phyloP scores from a whole-genome alignment of 2,113 vertebrate species.

The Pedetes capensis region DNA sequence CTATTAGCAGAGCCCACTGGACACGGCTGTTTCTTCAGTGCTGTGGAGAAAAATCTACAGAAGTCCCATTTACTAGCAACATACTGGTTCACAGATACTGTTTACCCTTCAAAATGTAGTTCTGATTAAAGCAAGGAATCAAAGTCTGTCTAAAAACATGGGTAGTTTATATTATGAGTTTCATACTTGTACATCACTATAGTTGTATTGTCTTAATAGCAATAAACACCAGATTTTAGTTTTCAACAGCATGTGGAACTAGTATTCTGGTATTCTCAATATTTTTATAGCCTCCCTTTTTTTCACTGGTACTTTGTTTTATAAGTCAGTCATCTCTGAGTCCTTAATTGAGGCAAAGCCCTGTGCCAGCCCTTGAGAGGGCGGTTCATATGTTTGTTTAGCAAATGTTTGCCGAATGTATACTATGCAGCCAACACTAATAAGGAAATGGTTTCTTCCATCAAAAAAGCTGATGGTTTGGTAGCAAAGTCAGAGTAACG shows the following conservation, averaged over 20 bases:
- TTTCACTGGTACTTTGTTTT: constrained; percentile 33
- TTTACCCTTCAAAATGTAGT: constrained; percentile 26
- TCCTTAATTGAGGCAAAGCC: not conserved
- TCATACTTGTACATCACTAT: constrained; percentile 14
- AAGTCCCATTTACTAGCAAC: not conserved
- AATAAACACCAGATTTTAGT: constrained; percentile 53
- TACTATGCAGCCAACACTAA: not conserved
- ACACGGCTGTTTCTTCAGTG: not conserved
- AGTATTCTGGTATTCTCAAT: constrained; percentile 44
- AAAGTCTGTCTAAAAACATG: constrained; percentile 23
- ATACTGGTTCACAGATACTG: constrained; percentile 46
- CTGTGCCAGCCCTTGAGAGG: not conserved
- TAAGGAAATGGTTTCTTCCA: not conserved
- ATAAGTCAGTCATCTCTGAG: constrained; percentile 13
- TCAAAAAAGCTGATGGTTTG: not conserved
- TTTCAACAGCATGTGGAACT: constrained; percentile 53
- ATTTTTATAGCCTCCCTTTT: constrained; percentile 45
- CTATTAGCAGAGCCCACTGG: not conserved
- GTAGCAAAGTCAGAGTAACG: not conserved
- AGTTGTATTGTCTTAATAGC: constrained; percentile 24
- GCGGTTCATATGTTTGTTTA: not conserved
- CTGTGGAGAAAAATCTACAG: not conserved
- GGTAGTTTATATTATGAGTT: not conserved
- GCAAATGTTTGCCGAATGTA: not conserved
- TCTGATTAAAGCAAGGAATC: constrained; percentile 48